phyloP scores from a whole-genome alignment of 2,113 vertebrate species.

The Xiphophorus hellerii region DNA sequence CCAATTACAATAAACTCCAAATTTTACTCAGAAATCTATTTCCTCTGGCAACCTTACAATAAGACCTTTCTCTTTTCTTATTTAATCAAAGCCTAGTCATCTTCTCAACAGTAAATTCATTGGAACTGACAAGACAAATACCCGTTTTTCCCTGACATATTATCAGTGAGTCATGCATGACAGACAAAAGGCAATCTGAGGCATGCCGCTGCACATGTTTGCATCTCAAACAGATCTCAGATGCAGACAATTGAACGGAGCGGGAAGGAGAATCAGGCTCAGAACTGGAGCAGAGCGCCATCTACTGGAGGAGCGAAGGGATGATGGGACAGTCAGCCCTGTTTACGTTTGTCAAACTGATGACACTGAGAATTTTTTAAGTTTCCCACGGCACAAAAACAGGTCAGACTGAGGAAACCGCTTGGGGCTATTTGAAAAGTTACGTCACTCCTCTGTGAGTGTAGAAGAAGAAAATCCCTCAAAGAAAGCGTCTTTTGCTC shows the following conservation, averaged over 20 bases:
- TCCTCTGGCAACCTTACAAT: not conserved
- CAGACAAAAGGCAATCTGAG: conserved; percentile 37
- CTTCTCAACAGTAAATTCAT: conserved; percentile 11
- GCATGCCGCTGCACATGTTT: conserved; percentile 42
- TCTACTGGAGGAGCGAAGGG: conserved; percentile 43
- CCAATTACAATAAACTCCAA: not conserved
- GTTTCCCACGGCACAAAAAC: conserved; percentile 24
- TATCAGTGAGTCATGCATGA: conserved; percentile 26
- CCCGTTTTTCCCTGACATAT: conserved; percentile 16
- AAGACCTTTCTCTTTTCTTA: not conserved
- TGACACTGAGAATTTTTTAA: conserved; percentile 3
- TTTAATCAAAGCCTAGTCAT: not conserved
- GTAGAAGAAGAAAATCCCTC: not conserved
- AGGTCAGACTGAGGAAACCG: not conserved
- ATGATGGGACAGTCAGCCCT: not conserved
- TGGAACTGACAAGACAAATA: conserved; percentile 20
- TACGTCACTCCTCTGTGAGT: not conserved
- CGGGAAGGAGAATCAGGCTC: not conserved
- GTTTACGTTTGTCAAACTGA: conserved; percentile 1
- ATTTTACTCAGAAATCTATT: not conserved
- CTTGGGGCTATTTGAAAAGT: not conserved
- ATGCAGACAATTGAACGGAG: conserved; percentile 14
- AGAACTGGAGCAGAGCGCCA: conserved; percentile 36
- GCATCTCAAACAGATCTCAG: conserved; percentile 36
- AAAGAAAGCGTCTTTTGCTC: not conserved